These are phyloP conservation scores for Onychostoma macrolepis DNA, from an alignment of 2,113 vertebrate species.

Conservation along the genomic window DNA sequence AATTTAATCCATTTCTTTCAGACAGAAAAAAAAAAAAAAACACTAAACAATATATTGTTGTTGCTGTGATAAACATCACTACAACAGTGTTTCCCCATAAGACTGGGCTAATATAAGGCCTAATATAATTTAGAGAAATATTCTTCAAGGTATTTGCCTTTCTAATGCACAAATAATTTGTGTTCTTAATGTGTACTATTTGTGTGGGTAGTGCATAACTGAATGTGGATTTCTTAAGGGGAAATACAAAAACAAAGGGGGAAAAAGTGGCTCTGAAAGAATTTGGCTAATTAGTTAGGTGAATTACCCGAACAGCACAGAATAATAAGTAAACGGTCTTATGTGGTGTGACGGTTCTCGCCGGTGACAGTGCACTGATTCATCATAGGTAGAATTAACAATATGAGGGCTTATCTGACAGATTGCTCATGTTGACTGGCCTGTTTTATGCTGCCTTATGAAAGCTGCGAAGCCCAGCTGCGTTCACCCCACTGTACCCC, in stretches of 20 bases:
- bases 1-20: not conserved
- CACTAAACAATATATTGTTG: not conserved
- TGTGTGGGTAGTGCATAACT: not conserved
- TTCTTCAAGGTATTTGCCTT: slow-evolving; percentile 6
- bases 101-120: not conserved
- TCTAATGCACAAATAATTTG: not conserved
- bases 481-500: not conserved
- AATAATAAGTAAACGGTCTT: slow-evolving; percentile 12
- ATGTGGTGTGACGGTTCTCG: not conserved
- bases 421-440: slow-evolving; percentile 27
- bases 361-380: not conserved
- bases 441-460: not conserved
- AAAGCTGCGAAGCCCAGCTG: slow-evolving; percentile 20
- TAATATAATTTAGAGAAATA: not conserved
- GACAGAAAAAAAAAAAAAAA: not conserved
- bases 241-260: not conserved
- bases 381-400: slow-evolving; percentile 23
- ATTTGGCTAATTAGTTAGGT: slow-evolving; percentile 7
- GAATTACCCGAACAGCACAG: slow-evolving; percentile 7
- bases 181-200: not conserved
- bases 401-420: slow-evolving; percentile 27
- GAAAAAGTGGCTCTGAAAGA: not conserved
- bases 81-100: not conserved
- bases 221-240: slow-evolving; percentile 9
- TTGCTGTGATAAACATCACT: not conserved